Conservation (phyloP, 2,888 invertebrate genomes). For the Chrysolina haemoptera region DNA sequence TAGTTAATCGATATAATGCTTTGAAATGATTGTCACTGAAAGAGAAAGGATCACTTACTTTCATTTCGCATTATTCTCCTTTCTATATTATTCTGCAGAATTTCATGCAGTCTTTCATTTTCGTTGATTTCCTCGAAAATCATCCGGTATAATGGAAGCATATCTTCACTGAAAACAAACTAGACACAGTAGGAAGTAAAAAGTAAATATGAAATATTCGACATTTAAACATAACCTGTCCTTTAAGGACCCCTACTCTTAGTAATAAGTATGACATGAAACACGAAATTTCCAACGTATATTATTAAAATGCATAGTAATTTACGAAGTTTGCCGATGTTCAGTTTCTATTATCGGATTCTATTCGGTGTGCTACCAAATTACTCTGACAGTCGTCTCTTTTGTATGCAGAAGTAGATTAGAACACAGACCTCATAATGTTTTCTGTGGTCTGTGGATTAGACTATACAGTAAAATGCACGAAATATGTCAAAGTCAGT, state of each 20-base stretch:
- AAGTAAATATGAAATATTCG: no score
- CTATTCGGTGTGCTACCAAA: neutral
- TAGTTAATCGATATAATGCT: neutral
- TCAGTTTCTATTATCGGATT: no score
- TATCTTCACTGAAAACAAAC: neutral
- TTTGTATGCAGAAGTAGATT: neutral
- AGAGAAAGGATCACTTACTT: constrained; percentile 9
- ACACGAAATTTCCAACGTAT: neutral
- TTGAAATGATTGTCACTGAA: constrained; percentile 5
- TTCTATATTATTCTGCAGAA: constrained; percentile 3
- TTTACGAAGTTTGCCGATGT: neutral
- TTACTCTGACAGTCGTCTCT: neutral
- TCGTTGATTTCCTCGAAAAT: constrained; percentile 11
- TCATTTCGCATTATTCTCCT: constrained; percentile 15
- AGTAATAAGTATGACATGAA: neutral
- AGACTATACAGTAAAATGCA: no score
- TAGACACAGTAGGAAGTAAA: neutral
- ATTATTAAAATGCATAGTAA: neutral
- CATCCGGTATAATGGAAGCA: constrained; percentile 2
- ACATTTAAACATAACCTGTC: no score
- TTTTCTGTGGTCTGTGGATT: no score
- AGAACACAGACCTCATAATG: no score
- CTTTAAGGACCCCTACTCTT: no score
- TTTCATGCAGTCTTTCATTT: constrained; percentile 3
- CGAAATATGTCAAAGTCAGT: no score